Conservation (phyloP, 2,113 vertebrate genomes). For the Xenus cinereus region DNA sequence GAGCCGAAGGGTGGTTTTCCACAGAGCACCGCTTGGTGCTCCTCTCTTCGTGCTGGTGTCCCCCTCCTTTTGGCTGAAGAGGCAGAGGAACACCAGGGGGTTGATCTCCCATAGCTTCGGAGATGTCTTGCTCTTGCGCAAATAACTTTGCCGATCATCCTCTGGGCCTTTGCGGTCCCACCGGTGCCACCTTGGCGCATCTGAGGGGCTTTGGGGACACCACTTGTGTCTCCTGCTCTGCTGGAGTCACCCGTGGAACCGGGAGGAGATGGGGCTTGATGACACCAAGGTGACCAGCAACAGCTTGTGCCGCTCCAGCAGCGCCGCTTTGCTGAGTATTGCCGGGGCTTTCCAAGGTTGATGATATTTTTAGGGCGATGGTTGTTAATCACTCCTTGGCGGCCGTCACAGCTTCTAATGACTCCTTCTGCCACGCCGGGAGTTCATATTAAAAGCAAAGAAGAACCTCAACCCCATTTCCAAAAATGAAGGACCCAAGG, state of each 20-base stretch:
- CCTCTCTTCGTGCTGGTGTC: background rate
- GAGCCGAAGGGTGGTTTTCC: accelerated
- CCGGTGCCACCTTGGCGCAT: background rate
- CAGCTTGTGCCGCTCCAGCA: no score
- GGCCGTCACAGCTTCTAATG: background rate
- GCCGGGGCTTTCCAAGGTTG: background rate
- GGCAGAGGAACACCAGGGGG: no score
- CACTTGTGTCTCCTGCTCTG: background rate
- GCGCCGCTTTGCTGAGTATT: background rate
- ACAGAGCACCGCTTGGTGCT: background rate
- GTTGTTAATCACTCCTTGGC: background rate
- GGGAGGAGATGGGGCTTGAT: background rate
- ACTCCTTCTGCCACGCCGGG: background rate
- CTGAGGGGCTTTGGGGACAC: background rate
- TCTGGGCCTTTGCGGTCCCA: background rate
- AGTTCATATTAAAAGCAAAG: background rate
- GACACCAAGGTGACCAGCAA: background rate
- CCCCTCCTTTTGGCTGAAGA: no score
- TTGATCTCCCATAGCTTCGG: no score
- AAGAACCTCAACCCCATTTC: background rate
- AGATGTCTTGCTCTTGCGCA: background rate
- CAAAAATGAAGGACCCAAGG: background rate
- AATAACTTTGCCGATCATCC: background rate
- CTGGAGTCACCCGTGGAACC: accelerated
- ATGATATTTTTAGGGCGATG: background rate